Percentiles rank a stretch among this genome's conserved stretches.
These are phyloP conservation scores for Laspeyria flexula DNA, from an alignment of 2,888 invertebrate species.

Conservation along the genomic window DNA sequence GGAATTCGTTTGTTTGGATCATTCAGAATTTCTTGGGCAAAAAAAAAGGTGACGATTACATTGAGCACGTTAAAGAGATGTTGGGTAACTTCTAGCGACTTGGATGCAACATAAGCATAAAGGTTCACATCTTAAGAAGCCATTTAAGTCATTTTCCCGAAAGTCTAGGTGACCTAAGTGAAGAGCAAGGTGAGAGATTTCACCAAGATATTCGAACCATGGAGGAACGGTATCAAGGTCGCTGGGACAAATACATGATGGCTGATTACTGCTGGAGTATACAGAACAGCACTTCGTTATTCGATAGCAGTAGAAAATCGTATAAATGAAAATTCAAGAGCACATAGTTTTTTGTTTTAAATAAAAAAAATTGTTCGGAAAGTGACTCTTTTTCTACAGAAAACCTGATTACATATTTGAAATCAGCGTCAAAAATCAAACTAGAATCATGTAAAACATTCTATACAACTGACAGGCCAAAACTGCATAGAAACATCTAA, in stretches of 20 bases:
- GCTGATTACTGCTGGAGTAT: background rate
- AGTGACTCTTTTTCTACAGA: background rate
- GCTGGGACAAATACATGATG: background rate
- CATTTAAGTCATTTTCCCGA: background rate
- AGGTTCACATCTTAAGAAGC: background rate
- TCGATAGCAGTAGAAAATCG: too few species aligned
- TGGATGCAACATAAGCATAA: background rate
- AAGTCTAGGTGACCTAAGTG: background rate
- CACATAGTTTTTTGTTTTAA: too few species aligned
- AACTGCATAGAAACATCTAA: too few species aligned
- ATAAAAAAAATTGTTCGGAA: too few species aligned
- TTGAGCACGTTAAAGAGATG: background rate
- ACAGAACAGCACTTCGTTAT: background rate
- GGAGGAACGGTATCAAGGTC: background rate
- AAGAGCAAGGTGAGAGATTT: background rate
- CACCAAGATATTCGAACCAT: background rate
- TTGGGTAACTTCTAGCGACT: background rate
- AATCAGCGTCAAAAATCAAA: background rate
- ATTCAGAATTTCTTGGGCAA: background rate
- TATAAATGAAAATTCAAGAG: background rate
- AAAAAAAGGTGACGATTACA: background rate
- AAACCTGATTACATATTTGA: background rate
- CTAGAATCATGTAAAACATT: too few species aligned
- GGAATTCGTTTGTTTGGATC: background rate
- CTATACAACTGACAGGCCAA: constrained; percentile 9